Evolutionary conservation across 2,113 vertebrate genomes (phyloP).

Genomic region (Malurus melanocephalus): DNA sequence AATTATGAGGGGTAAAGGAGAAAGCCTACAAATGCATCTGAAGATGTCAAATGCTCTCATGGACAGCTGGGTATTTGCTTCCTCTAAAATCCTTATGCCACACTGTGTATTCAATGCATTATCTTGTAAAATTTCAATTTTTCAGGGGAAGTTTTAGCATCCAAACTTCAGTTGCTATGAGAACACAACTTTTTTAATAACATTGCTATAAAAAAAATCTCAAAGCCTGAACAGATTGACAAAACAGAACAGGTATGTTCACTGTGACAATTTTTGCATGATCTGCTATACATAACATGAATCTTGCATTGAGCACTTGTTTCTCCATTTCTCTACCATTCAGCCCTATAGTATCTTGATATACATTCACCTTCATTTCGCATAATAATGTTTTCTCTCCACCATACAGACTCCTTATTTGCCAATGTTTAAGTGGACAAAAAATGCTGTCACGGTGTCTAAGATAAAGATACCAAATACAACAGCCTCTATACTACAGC

Average conservation of each 20-base stretch:
- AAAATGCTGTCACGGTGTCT: not conserved
- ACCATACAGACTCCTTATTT: not conserved
- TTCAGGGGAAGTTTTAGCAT: not conserved
- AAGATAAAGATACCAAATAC: not conserved
- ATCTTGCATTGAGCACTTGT: not conserved
- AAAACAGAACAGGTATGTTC: not conserved
- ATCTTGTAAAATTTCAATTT: not conserved
- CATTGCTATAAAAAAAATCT: not conserved
- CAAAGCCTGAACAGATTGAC: not conserved
- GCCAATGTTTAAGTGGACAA: not conserved
- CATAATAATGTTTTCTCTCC: not conserved
- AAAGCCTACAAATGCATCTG: not conserved
- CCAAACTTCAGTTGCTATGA: not conserved
- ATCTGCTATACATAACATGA: not conserved
- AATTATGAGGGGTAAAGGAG: not conserved
- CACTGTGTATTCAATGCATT: not conserved
- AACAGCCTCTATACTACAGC: not conserved
- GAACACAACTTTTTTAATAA: not conserved
- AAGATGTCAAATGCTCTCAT: not conserved
- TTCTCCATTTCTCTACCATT: not conserved
- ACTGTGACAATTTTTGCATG: rapidly evolving
- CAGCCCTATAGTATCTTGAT: not conserved
- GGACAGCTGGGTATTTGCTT: not conserved
- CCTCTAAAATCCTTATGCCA: not conserved
- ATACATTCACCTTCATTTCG: not conserved